Conservation (phyloP, 2,113 vertebrate genomes). For the Sceloporus tristichus region DNA sequence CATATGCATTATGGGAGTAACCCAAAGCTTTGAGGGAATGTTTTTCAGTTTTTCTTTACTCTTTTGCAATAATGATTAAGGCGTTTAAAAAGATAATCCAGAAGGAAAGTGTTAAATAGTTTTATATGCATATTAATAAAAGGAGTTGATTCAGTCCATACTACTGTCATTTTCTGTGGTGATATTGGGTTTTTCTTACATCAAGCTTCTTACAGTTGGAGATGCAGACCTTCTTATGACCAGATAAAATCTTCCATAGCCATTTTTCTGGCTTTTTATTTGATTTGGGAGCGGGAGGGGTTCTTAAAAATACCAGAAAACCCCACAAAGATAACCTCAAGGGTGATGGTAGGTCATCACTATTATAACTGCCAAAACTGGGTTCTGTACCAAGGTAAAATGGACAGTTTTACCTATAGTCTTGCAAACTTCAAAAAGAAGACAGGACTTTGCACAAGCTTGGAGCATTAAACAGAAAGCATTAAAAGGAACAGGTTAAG, state of each 20-base stretch:
- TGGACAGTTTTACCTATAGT: not conserved
- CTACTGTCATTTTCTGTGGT: not conserved
- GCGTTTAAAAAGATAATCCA: not conserved
- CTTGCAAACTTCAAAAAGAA: not conserved
- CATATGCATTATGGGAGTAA: not conserved
- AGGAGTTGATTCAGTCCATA: not conserved
- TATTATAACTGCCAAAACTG: too few species aligned
- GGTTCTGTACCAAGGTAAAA: not conserved
- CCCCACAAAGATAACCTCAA: too few species aligned
- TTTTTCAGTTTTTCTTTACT: not conserved
- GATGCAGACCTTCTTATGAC: not conserved
- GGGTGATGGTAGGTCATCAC: too few species aligned
- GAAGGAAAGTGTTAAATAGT: not conserved
- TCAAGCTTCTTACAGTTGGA: not conserved
- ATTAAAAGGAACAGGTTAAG: not conserved
- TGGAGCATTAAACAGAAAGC: not conserved
- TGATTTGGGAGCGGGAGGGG: not conserved
- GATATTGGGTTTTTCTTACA: not conserved
- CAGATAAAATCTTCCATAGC: not conserved
- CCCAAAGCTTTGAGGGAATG: not conserved
- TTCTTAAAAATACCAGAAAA: too few species aligned
- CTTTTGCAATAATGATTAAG: not conserved
- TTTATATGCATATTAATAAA: not conserved
- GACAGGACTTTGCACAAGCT: not conserved
- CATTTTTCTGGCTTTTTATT: not conserved